Base-by-base conservation (phyloP, 2,888 invertebrate genomes). In the Diarsia mendica region DNA sequence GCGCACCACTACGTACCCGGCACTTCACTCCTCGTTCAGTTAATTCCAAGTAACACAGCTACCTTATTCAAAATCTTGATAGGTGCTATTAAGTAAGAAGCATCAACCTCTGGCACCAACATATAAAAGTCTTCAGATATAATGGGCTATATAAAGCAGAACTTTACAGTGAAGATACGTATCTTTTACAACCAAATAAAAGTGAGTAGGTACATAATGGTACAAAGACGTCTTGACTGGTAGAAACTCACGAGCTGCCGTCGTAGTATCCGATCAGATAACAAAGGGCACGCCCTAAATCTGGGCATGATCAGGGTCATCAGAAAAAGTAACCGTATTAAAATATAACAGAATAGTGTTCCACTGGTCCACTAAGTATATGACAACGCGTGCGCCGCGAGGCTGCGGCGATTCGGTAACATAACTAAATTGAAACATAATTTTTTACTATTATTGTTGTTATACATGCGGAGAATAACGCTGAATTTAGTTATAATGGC, bases 291-390 rank as follows among this genome's bases (percentile, higher is more conserved):
- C 84, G 89, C 83, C 89, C 90, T 87, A 88, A 90, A 91, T 89
- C 87, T 88, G 87, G 72, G 84, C 89, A 89, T 91, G 90, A 94
- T 93, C 90, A 93, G 91, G 90, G 91, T 91, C 92, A 93, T 91
- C 92, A 91, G 89, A 94, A 95, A 92, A 94, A 95, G 92, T 94
- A 94, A 95, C 95, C 94, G 95, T 94, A 95, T 93, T 93, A 94
- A 94, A 93, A 94, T 89, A 93, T 95, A 96, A 96, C 95, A 91
- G 95, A 95, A 95, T 94, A 91, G 89, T 92, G 95, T 82, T 93
- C 95, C 88, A 96, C 94, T 95, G 91, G 87, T 95, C 95, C 88
- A 96, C 94, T 92, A 92, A 95, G 90, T 92, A 90, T 91, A 90
- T 92, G 88, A 91, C 93, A 92, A 93, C 93, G 89, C 86, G 89